Percentiles rank a stretch among this genome's conserved stretches.
phyloP scores from a whole-genome alignment of 2,797 vertebrate genomes.

The Euphonia xanthogaster region DNA sequence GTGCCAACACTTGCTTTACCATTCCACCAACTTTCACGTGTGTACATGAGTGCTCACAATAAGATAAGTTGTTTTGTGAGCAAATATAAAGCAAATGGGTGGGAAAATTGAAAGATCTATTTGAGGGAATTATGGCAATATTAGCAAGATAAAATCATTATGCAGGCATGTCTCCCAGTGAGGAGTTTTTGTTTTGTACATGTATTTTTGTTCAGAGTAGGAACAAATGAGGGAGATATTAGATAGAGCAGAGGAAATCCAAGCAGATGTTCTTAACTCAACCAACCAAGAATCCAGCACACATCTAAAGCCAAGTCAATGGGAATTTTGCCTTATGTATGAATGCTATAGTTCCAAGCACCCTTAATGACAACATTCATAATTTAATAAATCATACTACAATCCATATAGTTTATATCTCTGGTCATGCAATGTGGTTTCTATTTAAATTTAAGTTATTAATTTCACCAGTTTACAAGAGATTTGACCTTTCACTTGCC shows the following conservation, averaged over 20 bases:
- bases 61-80: not conserved
- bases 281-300: not conserved
- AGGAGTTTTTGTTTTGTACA: not conserved
- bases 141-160: not conserved
- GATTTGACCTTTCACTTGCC: constrained; percentile 23
- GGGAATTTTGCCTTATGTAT: not conserved
- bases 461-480: constrained; percentile 17
- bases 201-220: not conserved
- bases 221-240: not conserved
- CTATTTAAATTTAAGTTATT: not conserved
- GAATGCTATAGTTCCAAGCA: not conserved
- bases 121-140: not conserved
- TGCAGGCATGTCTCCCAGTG: not conserved
- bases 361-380: not conserved
- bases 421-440: not conserved
- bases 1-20: not conserved
- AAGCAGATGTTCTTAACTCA: not conserved
- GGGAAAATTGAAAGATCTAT: not conserved
- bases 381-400: not conserved
- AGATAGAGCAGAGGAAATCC: not conserved
- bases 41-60: not conserved
- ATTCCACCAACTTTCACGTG: not conserved
- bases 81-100: not conserved
- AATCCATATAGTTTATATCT: not conserved
- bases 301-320: not conserved